Evolutionary conservation across 2,888 invertebrate species (phyloP).

Genomic region (Microplitis manilae): DNA sequence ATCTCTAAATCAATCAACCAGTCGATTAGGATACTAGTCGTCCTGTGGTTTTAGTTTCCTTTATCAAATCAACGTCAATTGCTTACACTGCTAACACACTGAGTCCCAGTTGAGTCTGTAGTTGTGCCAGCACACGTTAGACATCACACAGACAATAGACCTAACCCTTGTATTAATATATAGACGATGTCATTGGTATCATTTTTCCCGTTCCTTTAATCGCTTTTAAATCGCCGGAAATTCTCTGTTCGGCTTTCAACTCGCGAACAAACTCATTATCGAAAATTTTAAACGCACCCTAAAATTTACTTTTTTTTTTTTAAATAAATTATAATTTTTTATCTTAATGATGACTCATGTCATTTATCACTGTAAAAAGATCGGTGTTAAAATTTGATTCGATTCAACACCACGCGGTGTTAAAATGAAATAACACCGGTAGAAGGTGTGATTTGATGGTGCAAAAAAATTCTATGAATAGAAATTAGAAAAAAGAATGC

Average conservation of each 20-base stretch:
- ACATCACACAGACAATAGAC: background rate
- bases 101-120: background rate
- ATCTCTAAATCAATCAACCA: constrained; percentile 11
- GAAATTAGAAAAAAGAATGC: too few species aligned
- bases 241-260: background rate
- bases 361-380: too few species aligned
- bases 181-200: background rate
- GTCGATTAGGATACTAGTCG: background rate
- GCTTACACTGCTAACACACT: constrained; percentile 35
- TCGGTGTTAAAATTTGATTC: too few species aligned
- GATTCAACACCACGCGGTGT: too few species aligned
- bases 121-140: background rate
- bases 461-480: too few species aligned
- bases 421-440: too few species aligned
- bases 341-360: too few species aligned
- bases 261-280: background rate
- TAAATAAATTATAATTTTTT: too few species aligned
- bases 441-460: too few species aligned
- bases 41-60: background rate
- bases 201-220: background rate
- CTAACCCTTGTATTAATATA: background rate
- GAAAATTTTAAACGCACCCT: too few species aligned
- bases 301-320: too few species aligned
- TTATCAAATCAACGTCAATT: constrained; percentile 8
- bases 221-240: background rate